Evolutionary conservation across 1,140 invertebrate genomes (phyloP), one percentile per base, ranked within the genome.

Genomic region (Scaptomyza graminum): DNA sequence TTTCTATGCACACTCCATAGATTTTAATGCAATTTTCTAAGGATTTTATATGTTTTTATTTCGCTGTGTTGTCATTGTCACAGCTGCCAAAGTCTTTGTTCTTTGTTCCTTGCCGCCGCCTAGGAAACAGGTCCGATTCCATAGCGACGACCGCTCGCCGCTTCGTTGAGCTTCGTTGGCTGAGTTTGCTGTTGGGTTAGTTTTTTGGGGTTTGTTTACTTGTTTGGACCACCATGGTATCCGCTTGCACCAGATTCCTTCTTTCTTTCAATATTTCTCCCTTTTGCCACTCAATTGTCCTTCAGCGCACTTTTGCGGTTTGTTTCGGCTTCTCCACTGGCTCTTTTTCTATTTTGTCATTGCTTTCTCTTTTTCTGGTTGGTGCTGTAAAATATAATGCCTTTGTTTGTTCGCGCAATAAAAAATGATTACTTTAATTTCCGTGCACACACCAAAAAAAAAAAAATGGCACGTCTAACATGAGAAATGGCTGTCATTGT

Each of bases 11-110:
- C 81, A 90, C 78, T 90, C 85, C 87, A 90, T 90, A 90, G 87
- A 90, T 90, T 90, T 90, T 90, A 90, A 90, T 90, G 85, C 81
- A 90, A 90, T 90, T 90, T 90, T 87, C 78, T 82, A 80, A 70
- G 73, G 75, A 64, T 76, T 82, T 82, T 82, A 79, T 79, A 76
- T 74, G 76, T 83, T 87, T 87, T 87, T 87, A 88, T 87, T 87
- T 88, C 59, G 52, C 67, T 51, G 70, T 51, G 70, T 75, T 87
- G 82, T 87, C 83, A 82, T 88, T 87, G 82, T 88, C 78, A 75
- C 82, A 89, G 83, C 83, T 87, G 82, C 83, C 83, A 88, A 87
- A 88, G 83, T 76, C 83, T 88, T 87, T 87, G 83, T 87, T 88
- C 82, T 87, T 87, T 87, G 71, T 34, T 34, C 64, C 51, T 34